A percentile compares a stretch with the other conserved stretches of the same genome.
phyloP scores from a whole-genome alignment of 53 echinoderm and acorn worm genomes.

The Astropecten irregularis region DNA sequence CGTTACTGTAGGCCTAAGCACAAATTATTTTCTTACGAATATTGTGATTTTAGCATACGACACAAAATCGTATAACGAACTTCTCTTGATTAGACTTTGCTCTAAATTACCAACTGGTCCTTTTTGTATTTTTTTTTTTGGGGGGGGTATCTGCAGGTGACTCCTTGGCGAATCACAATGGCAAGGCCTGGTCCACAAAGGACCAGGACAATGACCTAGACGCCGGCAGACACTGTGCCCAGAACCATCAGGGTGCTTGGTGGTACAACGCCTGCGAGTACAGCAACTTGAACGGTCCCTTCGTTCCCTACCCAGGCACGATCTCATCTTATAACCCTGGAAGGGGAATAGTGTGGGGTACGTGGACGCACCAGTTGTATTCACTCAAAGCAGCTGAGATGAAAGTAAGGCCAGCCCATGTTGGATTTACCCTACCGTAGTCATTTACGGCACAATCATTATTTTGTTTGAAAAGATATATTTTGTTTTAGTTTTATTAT shows the following conservation, averaged over 20 bases:
- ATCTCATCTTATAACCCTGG: neutral
- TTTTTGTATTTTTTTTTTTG: too few relatives aligned
- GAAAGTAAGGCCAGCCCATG: conserved; percentile 37
- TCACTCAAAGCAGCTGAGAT: conserved; percentile 18
- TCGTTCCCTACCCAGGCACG: conserved; percentile 9
- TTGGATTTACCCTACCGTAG: neutral
- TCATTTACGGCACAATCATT: too few relatives aligned
- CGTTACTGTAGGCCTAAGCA: too few relatives aligned
- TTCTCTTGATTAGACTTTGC: too few relatives aligned
- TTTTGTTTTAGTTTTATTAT: too few relatives aligned
- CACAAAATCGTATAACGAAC: too few relatives aligned
- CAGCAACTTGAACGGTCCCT: conserved; percentile 46
- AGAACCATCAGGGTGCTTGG: conserved; percentile 18
- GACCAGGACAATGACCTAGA: conserved; percentile 34
- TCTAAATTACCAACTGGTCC: too few relatives aligned
- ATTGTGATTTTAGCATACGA: too few relatives aligned
- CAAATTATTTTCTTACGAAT: too few relatives aligned
- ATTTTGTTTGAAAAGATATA: too few relatives aligned
- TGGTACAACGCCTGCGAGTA: conserved; percentile 38
- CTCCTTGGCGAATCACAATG: conserved; percentile 17
- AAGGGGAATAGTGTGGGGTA: conserved; percentile 11
- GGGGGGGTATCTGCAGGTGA: conserved; percentile 33
- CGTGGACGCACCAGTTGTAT: neutral
- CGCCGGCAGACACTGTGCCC: neutral
- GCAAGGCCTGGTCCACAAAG: conserved; percentile 19